Percentiles rank a stretch among this genome's conserved stretches.
Conservation (phyloP, 2,113 vertebrate genomes). For the Perca schrenkii region DNA sequence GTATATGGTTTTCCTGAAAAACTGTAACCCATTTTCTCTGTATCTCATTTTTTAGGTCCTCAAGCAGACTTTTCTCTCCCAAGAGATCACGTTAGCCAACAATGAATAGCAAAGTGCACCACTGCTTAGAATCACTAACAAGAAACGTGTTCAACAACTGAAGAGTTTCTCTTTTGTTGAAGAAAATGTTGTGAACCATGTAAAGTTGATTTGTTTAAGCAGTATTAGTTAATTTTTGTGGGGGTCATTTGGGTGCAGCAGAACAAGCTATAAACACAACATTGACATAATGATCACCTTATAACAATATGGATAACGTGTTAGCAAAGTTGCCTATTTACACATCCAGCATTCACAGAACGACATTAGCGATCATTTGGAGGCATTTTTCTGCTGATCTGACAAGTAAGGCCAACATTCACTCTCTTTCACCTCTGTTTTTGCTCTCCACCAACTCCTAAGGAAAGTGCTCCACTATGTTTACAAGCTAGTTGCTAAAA, state of each 20-base stretch:
- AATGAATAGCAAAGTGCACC: conserved; percentile 21
- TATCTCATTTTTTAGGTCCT: conserved; percentile 35
- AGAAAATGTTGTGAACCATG: not conserved
- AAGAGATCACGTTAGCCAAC: not conserved
- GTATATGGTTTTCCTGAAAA: conserved; percentile 46
- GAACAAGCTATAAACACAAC: not conserved
- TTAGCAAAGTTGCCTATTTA: too few species aligned
- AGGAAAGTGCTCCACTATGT: not conserved
- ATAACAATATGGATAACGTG: too few species aligned
- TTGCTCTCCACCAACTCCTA: not conserved
- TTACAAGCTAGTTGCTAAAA: not conserved
- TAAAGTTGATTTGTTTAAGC: not conserved
- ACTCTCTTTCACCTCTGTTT: too few species aligned
- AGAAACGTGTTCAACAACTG: not conserved
- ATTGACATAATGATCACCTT: too few species aligned
- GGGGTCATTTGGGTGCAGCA: too few species aligned
- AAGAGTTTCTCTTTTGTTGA: not conserved
- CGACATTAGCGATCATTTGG: not conserved
- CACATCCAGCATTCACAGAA: not conserved
- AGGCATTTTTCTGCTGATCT: not conserved
- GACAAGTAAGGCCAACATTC: not conserved
- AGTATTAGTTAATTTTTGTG: not conserved
- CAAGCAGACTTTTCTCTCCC: conserved; percentile 17
- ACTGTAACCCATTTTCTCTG: conserved; percentile 29
- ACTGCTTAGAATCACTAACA: not conserved